Evolutionary conservation across 2,797 vertebrate genomes (phyloP), one percentile per base, ranked within the genome.

Genomic region (Acipenser oxyrinchus): DNA sequence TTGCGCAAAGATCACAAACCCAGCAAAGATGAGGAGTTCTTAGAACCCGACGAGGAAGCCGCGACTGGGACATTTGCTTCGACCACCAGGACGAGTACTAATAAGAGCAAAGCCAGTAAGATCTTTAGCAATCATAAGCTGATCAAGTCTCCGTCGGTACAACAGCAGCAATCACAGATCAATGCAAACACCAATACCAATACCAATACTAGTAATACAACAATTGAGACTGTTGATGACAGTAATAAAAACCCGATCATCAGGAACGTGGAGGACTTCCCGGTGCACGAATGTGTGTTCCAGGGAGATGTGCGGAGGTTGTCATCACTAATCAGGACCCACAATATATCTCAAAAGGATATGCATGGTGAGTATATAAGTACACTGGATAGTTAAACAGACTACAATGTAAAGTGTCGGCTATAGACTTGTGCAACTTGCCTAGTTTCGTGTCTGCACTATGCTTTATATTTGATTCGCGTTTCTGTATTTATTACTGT

Each of bases 301-400:
- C 93, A 88, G 74, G 95, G 89, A 52, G 95, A 97, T 71, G 93
- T 97, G 66, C 80, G 94, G 64, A 84, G 90, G 18, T 88, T 97
- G 50, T 97, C 95, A n/a, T 94, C 94, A 12, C 92, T 96, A 76
- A 96, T 97, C 87, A 89, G 95, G 82, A 95, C 89, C 37, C 93
- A 95, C 64, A 93, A 91, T 84, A 96, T 97, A 83, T 86, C 89
- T 15, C 93, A 94, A 77, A 97, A 97, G 74, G 95, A 97, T 81
- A 89, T 88, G 6, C 95, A 97, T 67, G 95, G 95, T 96, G 72
- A 90, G 91, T 64, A 51, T 10, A 49, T 15, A 13, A 13, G 12
- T 18, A 10, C 8, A 63, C 3, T 37, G 23, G 23, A 37, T 37
- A 37, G 23, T 37, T 1, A 37, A 37, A 37, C 23, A 37, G 23